Evolutionary conservation across 1,140 invertebrate species (phyloP), one percentile per base, ranked within the genome.

Genomic region (Platyscapa corneri): DNA sequence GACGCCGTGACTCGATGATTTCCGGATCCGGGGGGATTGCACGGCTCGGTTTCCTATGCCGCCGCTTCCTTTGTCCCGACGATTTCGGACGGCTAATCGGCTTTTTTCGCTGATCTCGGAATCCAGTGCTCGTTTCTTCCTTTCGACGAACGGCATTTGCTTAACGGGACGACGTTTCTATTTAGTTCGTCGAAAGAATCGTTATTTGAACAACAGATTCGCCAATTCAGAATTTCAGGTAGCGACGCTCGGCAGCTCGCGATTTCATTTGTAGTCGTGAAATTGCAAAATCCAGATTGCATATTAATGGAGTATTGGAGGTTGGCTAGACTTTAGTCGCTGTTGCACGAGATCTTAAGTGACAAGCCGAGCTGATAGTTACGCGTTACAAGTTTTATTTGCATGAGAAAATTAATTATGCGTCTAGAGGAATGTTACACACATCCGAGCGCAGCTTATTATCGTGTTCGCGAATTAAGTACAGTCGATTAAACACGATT

Each of bases 21-120:
- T 75, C 49, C 67, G 81, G 70, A 82, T 70, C 65, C 79, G 79
- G 42, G 6, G 39, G 30, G 49, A 76, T 76, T 49, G n/a, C 10
- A 60, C 56, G 56, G 23, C 23, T 60, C 2, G 1, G 8, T 27
- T 23, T 60, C 27, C 56, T 60, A 60, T 60, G 3, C 14, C 1
- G 27, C 27, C 56, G 23, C 27, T 60, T 60, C 42, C 12, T 60
- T 60, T 60, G 20, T 27, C 27, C 27, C 56, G 23, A 10, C 16
- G 10, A 39, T 42, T 42, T 42, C 27, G 37, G 37, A 0, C 27
- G 23, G 37, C 23, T n/a, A 27, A 42, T 42, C 27, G n/a, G 37
- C 6, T 42, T 74, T 42, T 72, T 74, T 20, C 27, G 70, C 70
- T n/a, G 70, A 74, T 42, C 7, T 42, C 42, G 70, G 5, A 23